Evolutionary conservation across 64 coral and sea anemone genomes (phyloP).

Genomic region (Exaiptasia diaphana): DNA sequence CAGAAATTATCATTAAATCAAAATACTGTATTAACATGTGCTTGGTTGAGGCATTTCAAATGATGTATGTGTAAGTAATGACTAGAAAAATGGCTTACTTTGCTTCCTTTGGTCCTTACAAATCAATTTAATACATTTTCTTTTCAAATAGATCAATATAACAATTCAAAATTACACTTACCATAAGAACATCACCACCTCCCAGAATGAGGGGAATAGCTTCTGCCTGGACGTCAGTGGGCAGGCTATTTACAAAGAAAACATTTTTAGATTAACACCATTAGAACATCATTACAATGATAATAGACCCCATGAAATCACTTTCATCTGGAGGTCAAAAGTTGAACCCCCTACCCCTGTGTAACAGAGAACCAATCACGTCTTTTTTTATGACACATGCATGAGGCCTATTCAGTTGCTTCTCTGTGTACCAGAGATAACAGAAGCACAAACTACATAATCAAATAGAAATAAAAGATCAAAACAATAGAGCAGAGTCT

Average conservation of each 20-base stretch:
- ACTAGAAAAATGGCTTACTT: too few species aligned
- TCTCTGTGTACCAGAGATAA: not conserved
- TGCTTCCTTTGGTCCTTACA: too few species aligned
- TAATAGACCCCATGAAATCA: not conserved
- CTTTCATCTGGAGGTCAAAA: not conserved
- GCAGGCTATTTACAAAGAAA: slow-evolving; percentile 34
- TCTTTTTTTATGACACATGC: not conserved
- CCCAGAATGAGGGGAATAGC: slow-evolving; percentile 97
- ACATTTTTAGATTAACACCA: not conserved
- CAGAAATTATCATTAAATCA: too few species aligned
- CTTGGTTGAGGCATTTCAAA: too few species aligned
- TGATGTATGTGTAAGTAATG: too few species aligned
- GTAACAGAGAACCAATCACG: not conserved
- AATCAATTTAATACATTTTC: too few species aligned
- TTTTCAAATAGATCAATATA: not conserved
- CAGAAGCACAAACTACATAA: not conserved
- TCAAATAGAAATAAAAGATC: not conserved
- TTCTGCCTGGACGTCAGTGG: slow-evolving; percentile 97
- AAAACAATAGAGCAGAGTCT: not conserved
- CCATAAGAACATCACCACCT: slow-evolving; percentile 97
- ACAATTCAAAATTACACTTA: not conserved
- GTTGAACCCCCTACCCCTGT: not conserved
- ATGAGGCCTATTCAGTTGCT: not conserved
- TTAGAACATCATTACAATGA: not conserved
- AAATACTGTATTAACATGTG: not conserved